These are phyloP conservation scores for Drosophila monieri DNA, from an alignment of 2,888 invertebrate species.

Conservation along the genomic window DNA sequence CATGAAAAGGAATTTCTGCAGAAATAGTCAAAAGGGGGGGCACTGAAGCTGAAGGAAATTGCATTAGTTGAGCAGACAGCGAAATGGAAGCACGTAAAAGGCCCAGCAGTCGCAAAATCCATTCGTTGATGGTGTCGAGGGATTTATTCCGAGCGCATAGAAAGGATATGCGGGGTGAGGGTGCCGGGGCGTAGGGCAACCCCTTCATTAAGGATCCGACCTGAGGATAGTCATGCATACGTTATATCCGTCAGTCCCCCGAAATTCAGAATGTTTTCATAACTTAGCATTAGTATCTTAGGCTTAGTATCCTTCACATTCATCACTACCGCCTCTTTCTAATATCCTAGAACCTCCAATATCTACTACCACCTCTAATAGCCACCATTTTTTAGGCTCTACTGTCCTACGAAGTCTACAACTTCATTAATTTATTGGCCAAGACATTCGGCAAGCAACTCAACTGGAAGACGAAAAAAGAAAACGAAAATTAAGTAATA, in stretches of 20 bases:
- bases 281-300: neutral
- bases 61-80: conserved; percentile 64
- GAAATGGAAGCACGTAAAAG: conserved; percentile 62
- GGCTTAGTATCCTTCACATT: too few species aligned
- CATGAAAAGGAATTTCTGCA: conserved; percentile 23
- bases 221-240: conserved; percentile 1
- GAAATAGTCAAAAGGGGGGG: conserved; percentile 12
- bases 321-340: neutral
- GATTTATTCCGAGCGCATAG: neutral
- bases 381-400: neutral
- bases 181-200: neutral
- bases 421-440: conserved; percentile 66
- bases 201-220: neutral
- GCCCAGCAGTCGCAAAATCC: conserved; percentile 8
- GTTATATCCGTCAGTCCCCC: conserved; percentile 1
- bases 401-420: conserved; percentile 50
- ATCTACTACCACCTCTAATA: neutral
- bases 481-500: conserved; percentile 73
- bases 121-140: conserved; percentile 12
- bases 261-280: neutral
- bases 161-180: neutral
- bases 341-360: neutral
- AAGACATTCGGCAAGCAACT: conserved; percentile 3
- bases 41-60: conserved; percentile 54
- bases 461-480: conserved; percentile 20